Conservation (phyloP, 2,113 vertebrate genomes). For the Calidris pugnax region DNA sequence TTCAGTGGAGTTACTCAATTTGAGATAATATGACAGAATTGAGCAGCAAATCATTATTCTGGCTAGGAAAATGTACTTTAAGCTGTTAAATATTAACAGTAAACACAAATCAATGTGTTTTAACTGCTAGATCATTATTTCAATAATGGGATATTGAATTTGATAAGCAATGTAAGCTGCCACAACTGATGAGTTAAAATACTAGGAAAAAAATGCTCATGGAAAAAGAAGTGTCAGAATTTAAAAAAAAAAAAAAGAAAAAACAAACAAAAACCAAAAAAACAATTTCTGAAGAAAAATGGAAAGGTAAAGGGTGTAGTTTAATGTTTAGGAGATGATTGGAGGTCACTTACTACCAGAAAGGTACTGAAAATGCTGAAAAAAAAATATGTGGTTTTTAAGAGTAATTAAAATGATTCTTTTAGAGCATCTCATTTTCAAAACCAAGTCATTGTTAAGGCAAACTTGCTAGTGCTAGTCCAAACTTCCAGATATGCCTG, state of each 20-base stretch:
- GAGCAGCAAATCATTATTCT: neutral
- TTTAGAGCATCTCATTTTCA: neutral
- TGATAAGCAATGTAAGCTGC: slow-evolving; percentile 7
- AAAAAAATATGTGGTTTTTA: neutral
- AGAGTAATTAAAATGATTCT: neutral
- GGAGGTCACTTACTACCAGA: neutral
- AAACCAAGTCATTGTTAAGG: neutral
- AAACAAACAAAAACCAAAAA: too few relatives aligned
- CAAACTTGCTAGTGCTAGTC: neutral
- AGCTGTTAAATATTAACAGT: slow-evolving; percentile 26
- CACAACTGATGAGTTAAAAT: slow-evolving; percentile 5
- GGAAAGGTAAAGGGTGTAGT: neutral
- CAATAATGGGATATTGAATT: slow-evolving; percentile 22
- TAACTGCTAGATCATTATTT: slow-evolving; percentile 23
- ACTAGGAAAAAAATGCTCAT: neutral
- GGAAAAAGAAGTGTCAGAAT: neutral
- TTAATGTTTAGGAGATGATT: neutral
- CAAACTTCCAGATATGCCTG: neutral
- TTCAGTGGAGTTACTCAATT: neutral
- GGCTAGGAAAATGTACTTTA: neutral
- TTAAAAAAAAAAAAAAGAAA: too few relatives aligned
- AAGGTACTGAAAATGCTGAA: slow-evolving; percentile 3
- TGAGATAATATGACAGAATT: neutral
- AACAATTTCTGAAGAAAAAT: neutral
- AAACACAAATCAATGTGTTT: slow-evolving; percentile 30